phyloP scores from a whole-genome alignment of 30 jellyfish, hydroid and myxozoan species.

The Nemopilema nomurai region DNA sequence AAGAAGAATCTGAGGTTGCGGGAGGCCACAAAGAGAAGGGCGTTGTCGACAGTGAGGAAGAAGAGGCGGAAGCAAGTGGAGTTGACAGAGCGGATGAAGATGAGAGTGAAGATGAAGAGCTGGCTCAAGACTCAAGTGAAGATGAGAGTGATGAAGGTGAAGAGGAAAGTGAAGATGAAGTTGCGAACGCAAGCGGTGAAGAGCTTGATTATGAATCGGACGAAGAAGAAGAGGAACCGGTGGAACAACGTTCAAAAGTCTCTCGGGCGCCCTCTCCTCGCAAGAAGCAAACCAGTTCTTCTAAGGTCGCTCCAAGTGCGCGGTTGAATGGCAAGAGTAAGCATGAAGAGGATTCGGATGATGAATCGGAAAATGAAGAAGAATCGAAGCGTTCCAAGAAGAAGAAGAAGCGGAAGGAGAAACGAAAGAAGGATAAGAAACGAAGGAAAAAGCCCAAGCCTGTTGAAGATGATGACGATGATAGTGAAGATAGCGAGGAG shows the following conservation, averaged over 20 bases:
- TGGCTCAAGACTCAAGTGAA: conserved; percentile 4
- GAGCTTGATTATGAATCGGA: conserved; percentile 10
- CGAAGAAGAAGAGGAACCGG: background rate
- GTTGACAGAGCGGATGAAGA: background rate
- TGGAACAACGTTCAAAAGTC: background rate
- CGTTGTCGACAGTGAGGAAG: conserved; percentile 8
- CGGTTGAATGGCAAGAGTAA: background rate
- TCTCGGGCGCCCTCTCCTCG: background rate
- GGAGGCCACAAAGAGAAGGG: conserved; percentile 6
- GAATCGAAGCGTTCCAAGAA: conserved; percentile 11
- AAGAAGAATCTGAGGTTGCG: too few species aligned
- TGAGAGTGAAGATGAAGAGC: conserved; percentile 26
- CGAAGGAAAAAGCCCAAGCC: too few species aligned
- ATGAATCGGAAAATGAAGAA: conserved; percentile 17
- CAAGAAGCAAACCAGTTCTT: background rate
- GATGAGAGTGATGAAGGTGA: conserved; percentile 6
- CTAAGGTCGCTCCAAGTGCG: conserved; percentile 17
- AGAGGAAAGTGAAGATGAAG: conserved; percentile 18
- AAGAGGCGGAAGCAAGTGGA: conserved; percentile 1
- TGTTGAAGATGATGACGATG: conserved; percentile 41
- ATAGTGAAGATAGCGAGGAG: conserved; percentile 17
- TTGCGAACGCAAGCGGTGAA: background rate
- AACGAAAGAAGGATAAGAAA: conserved; percentile 5
- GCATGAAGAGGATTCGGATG: conserved; percentile 30
- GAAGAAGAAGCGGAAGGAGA: conserved; percentile 29